phyloP scores from a whole-genome alignment of 2,113 vertebrate genomes.

The Xenopus tropicalis region UCB_Xtro_10.0 CM004444.2:48233001-48233500 shows the following conservation, averaged over 20 bases:
- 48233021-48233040: too few relatives aligned
- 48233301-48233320: slow-evolving; percentile 13
- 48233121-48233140: too few relatives aligned
- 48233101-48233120: too few relatives aligned
- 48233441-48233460: background rate
- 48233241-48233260: slow-evolving; percentile 17
- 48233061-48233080: too few relatives aligned
- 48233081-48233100: too few relatives aligned
- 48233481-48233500: too few relatives aligned
- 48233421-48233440: slow-evolving; percentile 10
- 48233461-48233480: background rate
- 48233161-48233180: too few relatives aligned
- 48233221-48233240: slow-evolving; percentile 23
- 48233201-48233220: too few relatives aligned
- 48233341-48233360: slow-evolving; percentile 26
- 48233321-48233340: slow-evolving; percentile 20
- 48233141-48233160: too few relatives aligned
- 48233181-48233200: too few relatives aligned
- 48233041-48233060: too few relatives aligned
- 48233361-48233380: slow-evolving; percentile 27
- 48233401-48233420: slow-evolving; percentile 3
- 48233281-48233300: slow-evolving; percentile 22
- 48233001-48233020: too few relatives aligned
- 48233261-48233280: slow-evolving; percentile 24
- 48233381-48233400: slow-evolving; percentile 34